phyloP scores from a whole-genome alignment of 2,797 vertebrate species.

The Eremophila alpestris region DNA sequence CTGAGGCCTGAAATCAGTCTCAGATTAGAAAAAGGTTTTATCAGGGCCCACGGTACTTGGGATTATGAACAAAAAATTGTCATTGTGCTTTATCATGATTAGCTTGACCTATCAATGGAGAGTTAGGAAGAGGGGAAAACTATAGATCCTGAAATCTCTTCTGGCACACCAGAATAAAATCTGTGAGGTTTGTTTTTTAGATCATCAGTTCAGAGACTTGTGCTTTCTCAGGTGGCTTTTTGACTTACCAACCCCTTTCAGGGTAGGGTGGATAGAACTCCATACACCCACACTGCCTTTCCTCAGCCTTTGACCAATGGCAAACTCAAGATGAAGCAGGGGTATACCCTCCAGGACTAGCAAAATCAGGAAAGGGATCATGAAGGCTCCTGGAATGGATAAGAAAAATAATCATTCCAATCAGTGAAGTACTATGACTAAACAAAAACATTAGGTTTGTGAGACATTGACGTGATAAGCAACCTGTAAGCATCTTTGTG shows the following conservation, averaged over 20 bases:
- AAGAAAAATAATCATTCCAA: not conserved
- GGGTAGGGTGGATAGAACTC: slow-evolving; percentile 86
- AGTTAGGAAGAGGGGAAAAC: not conserved
- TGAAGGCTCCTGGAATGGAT: slow-evolving; percentile 86
- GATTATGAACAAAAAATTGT: not conserved
- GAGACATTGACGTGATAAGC: not conserved
- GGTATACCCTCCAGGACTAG: slow-evolving; percentile 93
- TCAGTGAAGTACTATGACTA: not conserved
- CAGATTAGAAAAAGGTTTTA: not conserved
- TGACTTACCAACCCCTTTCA: slow-evolving; percentile 89
- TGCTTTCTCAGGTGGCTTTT: not conserved
- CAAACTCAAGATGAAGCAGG: slow-evolving; percentile 91
- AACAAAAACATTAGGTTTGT: not conserved
- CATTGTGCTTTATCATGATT: not conserved
- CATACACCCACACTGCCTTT: slow-evolving; percentile 88
- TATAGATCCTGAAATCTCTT: not conserved
- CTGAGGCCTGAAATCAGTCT: not conserved
- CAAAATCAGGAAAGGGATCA: slow-evolving; percentile 96
- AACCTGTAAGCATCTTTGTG: not conserved
- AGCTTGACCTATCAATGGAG: not conserved
- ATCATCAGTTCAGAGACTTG: not conserved
- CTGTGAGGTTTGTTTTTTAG: not conserved
- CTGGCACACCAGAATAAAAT: not conserved
- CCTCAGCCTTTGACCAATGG: slow-evolving; percentile 92
- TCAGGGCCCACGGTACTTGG: fast-evolving